Conservation (phyloP, 2,113 vertebrate species). For the Neodontobutis hainanensis region DNA sequence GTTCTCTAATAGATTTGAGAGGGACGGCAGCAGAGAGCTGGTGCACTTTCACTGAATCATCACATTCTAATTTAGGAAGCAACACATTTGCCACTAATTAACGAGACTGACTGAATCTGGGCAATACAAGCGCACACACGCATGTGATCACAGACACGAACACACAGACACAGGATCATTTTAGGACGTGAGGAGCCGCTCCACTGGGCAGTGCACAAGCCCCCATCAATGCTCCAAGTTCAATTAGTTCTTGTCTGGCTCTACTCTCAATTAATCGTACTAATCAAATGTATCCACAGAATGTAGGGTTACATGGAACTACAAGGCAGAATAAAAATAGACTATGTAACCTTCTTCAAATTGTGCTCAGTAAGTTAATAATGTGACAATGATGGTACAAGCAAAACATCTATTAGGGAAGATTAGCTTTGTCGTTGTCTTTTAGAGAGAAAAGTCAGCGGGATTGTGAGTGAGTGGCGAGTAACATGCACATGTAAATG, state of each 20-base stretch:
- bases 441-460: no score
- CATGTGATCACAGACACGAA: background rate
- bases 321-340: no score
- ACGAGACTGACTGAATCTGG: conserved; percentile 62
- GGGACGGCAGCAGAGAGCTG: conserved; percentile 30
- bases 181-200: background rate
- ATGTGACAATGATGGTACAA: no score
- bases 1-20: conserved; percentile 21
- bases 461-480: no score
- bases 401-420: no score
- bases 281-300: no score
- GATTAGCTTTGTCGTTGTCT: no score
- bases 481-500: no score
- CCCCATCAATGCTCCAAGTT: background rate
- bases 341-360: no score
- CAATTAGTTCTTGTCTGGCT: background rate
- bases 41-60: conserved; percentile 55
- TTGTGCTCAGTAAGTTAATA: no score
- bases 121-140: conserved; percentile 25
- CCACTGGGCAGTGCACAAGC: background rate
- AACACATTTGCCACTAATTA: conserved; percentile 70
- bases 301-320: no score
- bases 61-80: conserved; percentile 64
- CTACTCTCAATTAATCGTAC: no score
- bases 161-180: conserved; percentile 7